These are phyloP conservation scores for Argentina silus DNA, from an alignment of 2,797 vertebrate species.

Conservation along the genomic window DNA sequence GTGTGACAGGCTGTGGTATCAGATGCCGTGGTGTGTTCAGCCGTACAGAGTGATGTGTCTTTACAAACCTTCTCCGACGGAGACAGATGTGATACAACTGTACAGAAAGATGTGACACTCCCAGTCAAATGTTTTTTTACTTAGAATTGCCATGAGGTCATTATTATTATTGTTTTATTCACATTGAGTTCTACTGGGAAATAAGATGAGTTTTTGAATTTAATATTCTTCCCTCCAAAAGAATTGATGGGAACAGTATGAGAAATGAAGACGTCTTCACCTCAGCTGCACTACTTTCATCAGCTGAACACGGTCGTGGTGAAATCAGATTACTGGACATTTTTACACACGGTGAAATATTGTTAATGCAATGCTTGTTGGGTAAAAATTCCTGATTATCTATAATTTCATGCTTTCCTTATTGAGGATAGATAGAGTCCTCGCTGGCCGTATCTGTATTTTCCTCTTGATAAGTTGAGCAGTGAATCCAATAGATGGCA, in stretches of 20 bases:
- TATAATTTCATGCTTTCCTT: background rate
- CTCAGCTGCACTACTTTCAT: background rate
- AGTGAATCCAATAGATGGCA: conserved; percentile 92
- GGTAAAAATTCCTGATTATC: background rate
- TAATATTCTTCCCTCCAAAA: too few relatives aligned
- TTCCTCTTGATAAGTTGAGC: conserved; percentile 55
- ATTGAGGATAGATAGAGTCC: background rate
- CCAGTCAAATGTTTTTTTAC: too few relatives aligned
- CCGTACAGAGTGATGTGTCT: too few relatives aligned
- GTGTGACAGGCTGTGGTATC: background rate
- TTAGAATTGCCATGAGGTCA: too few relatives aligned
- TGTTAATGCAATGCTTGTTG: background rate
- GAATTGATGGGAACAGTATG: background rate
- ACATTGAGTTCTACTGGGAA: too few relatives aligned
- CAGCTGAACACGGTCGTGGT: background rate
- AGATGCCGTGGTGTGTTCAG: too few relatives aligned
- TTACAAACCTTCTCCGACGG: too few relatives aligned
- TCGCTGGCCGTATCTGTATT: background rate
- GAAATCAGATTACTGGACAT: background rate
- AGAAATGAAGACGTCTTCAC: background rate
- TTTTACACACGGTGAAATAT: background rate
- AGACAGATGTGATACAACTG: too few relatives aligned
- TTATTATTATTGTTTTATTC: too few relatives aligned
- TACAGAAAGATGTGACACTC: too few relatives aligned
- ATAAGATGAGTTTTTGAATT: too few relatives aligned